phyloP scores from a whole-genome alignment of 1,140 invertebrate genomes.

The Holotrichia oblita region DNA sequence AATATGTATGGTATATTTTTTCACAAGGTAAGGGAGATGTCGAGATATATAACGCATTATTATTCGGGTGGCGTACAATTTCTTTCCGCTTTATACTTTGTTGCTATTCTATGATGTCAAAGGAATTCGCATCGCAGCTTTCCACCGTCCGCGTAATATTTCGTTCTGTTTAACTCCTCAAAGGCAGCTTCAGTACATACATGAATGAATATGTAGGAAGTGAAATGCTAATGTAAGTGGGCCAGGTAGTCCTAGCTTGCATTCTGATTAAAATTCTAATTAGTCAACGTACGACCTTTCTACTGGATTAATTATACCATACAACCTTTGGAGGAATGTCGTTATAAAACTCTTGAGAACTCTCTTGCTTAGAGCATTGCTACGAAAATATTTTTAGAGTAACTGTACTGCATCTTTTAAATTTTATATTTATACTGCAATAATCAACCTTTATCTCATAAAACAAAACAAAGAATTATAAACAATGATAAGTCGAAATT shows the following conservation, averaged over 20 bases:
- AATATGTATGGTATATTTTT: constrained; percentile 4
- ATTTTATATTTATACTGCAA: too few relatives aligned
- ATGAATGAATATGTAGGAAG: neutral
- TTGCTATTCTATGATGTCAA: neutral
- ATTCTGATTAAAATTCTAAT: neutral
- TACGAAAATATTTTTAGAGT: too few relatives aligned
- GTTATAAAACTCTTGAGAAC: too few relatives aligned
- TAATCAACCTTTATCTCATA: too few relatives aligned
- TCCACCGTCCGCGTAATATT: too few relatives aligned
- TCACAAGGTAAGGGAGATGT: neutral
- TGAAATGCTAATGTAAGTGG: neutral
- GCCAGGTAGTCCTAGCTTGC: neutral
- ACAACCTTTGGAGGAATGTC: neutral
- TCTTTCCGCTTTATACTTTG: neutral
- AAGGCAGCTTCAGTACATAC: neutral
- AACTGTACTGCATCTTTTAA: too few relatives aligned
- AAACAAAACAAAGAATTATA: too few relatives aligned
- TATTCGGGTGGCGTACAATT: neutral
- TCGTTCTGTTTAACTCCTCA: too few relatives aligned
- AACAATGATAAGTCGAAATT: too few relatives aligned
- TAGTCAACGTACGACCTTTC: neutral
- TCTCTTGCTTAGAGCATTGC: too few relatives aligned
- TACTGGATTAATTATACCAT: neutral
- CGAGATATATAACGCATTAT: neutral
- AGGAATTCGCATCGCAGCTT: neutral